Base-by-base conservation (phyloP, 2,797 vertebrate species). In the Buphagus erythrorhynchus region DNA sequence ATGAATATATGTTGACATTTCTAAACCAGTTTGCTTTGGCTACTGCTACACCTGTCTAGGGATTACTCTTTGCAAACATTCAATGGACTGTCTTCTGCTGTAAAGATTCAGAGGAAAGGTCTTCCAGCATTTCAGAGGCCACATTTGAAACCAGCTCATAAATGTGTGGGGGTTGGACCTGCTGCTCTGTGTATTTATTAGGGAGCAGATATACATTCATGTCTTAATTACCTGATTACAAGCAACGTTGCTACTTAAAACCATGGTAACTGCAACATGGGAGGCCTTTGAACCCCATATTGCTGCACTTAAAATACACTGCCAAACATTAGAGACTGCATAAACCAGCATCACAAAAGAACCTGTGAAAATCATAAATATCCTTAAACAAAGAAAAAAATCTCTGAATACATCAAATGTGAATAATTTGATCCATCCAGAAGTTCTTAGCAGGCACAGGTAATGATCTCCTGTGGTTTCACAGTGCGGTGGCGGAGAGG, bases 11-110 rank as follows among this genome's bases (percentile, higher is more conserved):
- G 80, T 94, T 93, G 95, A 93, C 90, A 74, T 93, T 96, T 95
- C 80, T 93, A 82, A 94, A 85, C 38, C 71, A 66, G 45, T 94
- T 96, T 95, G 74, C 86, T 96, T 96, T 90, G 95, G 71, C 93
- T 94, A 65, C 73, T 78, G n/a, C 71, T 90, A 76, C 83, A 94
- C 92, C 88, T 93, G 83, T 69, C 90, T 73, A 77, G 88, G 83
- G 90, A 90, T 90, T 85, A 88, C n/a, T 57, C 74, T 86, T 91
- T n/a, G 49, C 72, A 93, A 88, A 93, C 62, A 55, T 43, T 67
- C 17, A 46, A 4, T 28, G 66, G 54, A 45, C 68, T 65, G 75
- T 61, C 40, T 89, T 72, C 65, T 54, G 55, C 28, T 0, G 1
- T 73, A 69, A 75, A 78, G 68, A 75, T 31, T 43, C 38, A 62